phyloP scores from a whole-genome alignment of 2,888 invertebrate species.

The Drosophila fulvimacula region DNA sequence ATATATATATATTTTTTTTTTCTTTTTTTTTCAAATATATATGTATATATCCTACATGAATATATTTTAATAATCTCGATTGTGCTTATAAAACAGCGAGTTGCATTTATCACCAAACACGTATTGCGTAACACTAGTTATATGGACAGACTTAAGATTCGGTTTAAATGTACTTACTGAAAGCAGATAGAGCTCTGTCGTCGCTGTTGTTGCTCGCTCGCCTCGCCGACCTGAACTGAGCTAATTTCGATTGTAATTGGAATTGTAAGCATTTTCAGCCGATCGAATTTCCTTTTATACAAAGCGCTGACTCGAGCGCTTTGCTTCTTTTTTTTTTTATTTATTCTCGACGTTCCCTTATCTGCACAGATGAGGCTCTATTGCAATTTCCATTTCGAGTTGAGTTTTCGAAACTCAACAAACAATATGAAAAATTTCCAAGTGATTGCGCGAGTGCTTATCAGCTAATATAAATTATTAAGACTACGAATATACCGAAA shows the following conservation, averaged over 20 bases:
- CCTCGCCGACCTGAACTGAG: neutral
- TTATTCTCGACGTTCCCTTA: neutral
- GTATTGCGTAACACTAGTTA: neutral
- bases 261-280: neutral
- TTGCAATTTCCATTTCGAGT: neutral
- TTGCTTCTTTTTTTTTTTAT: neutral
- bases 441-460: neutral
- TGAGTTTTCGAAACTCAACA: neutral
- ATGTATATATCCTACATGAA: neutral
- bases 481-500: neutral
- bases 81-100: neutral
- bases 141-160: neutral
- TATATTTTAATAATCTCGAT: neutral
- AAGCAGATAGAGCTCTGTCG: too few species aligned
- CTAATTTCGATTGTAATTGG: neutral
- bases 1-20: too few species aligned
- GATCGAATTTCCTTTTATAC: slow-evolving; percentile 1
- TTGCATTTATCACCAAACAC: neutral
- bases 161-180: neutral
- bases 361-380: neutral
- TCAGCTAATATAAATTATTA: neutral
- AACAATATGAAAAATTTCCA: neutral
- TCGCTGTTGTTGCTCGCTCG: neutral
- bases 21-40: too few species aligned
- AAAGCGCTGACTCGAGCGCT: neutral